Conservation (phyloP, 2,797 vertebrate genomes). For the Gymnodraco acuticeps region DNA sequence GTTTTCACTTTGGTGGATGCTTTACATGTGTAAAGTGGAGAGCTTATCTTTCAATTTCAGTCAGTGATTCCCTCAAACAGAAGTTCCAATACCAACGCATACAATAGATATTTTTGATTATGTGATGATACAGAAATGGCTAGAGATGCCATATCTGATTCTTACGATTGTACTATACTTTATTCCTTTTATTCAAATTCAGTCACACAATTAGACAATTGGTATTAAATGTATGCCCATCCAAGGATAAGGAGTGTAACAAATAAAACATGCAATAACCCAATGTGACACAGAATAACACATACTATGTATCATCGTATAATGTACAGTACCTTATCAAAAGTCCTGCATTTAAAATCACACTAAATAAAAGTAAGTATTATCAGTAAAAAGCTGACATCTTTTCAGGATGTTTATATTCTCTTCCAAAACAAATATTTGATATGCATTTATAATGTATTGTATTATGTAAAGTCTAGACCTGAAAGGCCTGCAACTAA, state of each 20-base stretch:
- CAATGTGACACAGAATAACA: neutral
- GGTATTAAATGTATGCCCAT: neutral
- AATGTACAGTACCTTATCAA: too few species aligned
- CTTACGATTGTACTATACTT: too few species aligned
- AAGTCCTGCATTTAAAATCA: too few species aligned
- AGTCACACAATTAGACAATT: too few species aligned
- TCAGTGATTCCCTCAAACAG: neutral
- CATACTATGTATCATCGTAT: too few species aligned
- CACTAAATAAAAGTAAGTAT: neutral
- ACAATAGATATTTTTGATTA: too few species aligned
- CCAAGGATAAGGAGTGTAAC: neutral
- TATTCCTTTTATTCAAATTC: too few species aligned
- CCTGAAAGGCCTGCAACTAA: neutral
- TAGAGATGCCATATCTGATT: too few species aligned
- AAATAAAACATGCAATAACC: neutral
- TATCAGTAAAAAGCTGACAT: neutral
- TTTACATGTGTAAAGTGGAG: constrained; percentile 42
- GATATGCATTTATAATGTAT: neutral
- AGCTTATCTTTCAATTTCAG: constrained; percentile 20
- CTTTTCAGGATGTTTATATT: too few species aligned
- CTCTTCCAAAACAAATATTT: neutral
- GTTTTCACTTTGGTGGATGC: constrained; percentile 41
- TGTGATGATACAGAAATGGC: too few species aligned
- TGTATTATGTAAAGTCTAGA: neutral
- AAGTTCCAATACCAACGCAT: neutral